phyloP scores from a whole-genome alignment of 2,888 invertebrate species.

The Buathra laborator region DNA sequence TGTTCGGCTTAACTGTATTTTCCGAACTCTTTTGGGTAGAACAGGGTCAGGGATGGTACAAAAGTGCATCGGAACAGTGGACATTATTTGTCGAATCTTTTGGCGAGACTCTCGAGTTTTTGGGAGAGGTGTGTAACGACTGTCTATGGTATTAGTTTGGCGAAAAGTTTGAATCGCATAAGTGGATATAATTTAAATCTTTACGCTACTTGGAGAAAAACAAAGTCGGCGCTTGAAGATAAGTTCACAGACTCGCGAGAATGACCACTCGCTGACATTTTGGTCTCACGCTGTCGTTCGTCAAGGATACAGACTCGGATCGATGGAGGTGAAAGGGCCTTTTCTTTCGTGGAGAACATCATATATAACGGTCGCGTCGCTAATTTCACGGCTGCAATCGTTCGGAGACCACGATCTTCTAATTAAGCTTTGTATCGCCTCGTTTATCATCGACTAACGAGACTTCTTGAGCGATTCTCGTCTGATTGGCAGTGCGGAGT shows the following conservation, averaged over 20 bases:
- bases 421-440: conserved; percentile 61
- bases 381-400: conserved; percentile 52
- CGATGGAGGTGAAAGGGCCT: not conserved
- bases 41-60: conserved; percentile 18
- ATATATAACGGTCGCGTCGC: conserved; percentile 26
- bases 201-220: not conserved
- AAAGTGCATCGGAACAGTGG: not conserved
- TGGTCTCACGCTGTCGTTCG: conserved; percentile 58
- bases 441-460: conserved; percentile 66
- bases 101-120: conserved; percentile 24
- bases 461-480: conserved; percentile 36
- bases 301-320: not conserved
- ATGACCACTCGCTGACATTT: conserved; percentile 1
- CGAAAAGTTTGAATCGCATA: conserved; percentile 37
- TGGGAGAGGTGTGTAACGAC: not conserved
- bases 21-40: conserved; percentile 7
- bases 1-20: conserved; percentile 19
- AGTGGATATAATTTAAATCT: conserved; percentile 25
- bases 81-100: conserved; percentile 6
- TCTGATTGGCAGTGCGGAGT: conserved; percentile 50
- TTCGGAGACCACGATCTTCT: conserved; percentile 23
- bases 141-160: conserved; percentile 21
- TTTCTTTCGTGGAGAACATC: conserved; percentile 7
- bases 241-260: not conserved
- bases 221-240: not conserved